Base-by-base conservation (phyloP, 2,888 invertebrate species). In the Phymatocera aterrima region DNA sequence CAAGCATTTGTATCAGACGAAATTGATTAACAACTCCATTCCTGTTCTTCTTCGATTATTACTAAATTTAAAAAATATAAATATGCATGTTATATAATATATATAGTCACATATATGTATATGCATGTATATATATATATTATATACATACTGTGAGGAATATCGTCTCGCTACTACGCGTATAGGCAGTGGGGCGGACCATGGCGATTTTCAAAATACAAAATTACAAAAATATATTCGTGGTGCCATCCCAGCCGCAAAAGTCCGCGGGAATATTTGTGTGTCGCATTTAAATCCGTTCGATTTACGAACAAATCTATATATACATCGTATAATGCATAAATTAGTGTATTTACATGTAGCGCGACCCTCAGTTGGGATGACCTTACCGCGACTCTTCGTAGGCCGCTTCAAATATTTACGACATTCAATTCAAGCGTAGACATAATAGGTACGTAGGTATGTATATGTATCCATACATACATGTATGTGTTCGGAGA, bases 211-310 rank as follows among this genome's bases (percentile, higher is more conserved):
- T 85, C 84, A 87, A 87, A 87, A 87, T 87, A 87, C 85, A 87
- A 87, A 87, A 87, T 87, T 87, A 87, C 87, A 87, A 87, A 87
- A 87, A 87, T 87, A 87, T 87, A 87, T 85, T 85, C 85, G 84
- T 82, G 83, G 81, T 81, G 82, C 83, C 84, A 80, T 82, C 78
- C 72, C 78, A 74, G 79, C 82, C 82, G 72, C 83, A 68, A 60
- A 72, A 57, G 57, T 70, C 77, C 81, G 79, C 51, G 34, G 15
- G 1, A 1, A 40, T 65, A 54, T n/a, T 43, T 68, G 31, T 51
- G 83, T 84, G 83, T 78, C 78, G 82, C 83, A 83, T 86, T 82
- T 86, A 15, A 8, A 24, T 57, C 40, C 12, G 28, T 18, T 34
- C 48, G n/a, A 72, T 72, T 72, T 61, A n/a, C 34, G 48, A 51